A percentile compares a stretch with the other conserved stretches of the same genome.
Evolutionary conservation across 2,797 vertebrate genomes (phyloP).

Genomic region (Eidolon dupreanum): DNA sequence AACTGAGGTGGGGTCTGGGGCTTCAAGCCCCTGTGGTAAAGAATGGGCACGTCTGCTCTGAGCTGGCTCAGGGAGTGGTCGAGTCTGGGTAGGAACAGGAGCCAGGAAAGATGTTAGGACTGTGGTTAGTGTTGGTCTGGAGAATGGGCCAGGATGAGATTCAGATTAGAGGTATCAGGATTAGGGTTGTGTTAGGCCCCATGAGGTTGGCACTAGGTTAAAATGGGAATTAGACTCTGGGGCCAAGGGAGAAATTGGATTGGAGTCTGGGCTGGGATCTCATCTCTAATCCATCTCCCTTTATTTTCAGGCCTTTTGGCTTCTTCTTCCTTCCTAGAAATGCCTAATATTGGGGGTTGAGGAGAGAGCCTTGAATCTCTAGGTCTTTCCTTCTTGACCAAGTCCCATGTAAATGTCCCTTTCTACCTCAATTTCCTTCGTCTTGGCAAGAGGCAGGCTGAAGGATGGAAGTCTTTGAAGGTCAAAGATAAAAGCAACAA

Average conservation of each 20-base stretch:
- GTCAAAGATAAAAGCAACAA: slow-evolving; percentile 77
- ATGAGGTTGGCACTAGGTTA: not conserved
- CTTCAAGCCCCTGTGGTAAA: not conserved
- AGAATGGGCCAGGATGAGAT: not conserved
- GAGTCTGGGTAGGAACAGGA: not conserved
- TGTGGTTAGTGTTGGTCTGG: not conserved
- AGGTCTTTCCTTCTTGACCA: not conserved
- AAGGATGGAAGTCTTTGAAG: slow-evolving; percentile 76
- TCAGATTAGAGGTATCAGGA: not conserved
- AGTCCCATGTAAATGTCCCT: not conserved
- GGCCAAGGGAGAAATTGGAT: not conserved
- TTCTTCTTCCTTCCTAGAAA: not conserved
- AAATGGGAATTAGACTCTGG: not conserved
- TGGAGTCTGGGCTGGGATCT: not conserved
- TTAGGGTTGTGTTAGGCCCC: not conserved
- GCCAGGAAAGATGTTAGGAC: not conserved
- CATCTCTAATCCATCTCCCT: slow-evolving; percentile 2
- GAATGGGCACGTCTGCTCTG: not conserved
- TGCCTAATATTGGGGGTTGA: not conserved
- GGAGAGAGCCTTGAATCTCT: not conserved
- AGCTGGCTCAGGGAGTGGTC: slow-evolving; percentile 16
- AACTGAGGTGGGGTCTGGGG: not conserved
- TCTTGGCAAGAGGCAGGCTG: slow-evolving; percentile 36
- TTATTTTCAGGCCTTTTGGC: not conserved
- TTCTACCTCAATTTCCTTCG: slow-evolving; percentile 49